Base-by-base conservation (phyloP, 2,113 vertebrate species). In the Agapornis roseicollis region DNA sequence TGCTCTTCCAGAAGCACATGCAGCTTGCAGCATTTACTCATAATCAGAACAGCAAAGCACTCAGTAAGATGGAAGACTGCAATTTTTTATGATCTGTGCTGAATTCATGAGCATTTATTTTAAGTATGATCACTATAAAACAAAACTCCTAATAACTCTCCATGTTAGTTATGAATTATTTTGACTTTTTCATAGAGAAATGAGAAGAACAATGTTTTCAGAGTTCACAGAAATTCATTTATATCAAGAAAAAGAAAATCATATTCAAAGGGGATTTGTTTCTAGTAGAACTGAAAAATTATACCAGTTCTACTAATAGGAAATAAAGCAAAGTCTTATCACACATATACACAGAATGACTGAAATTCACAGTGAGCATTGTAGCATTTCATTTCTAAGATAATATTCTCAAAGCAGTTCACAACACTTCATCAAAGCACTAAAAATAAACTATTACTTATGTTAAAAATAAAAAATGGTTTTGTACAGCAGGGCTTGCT, bases 281-380 rank as follows among this genome's bases (percentile, higher is more conserved):
- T 89, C 78, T 22, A 91, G 22, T 22, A 79, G 50, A 70, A 90
- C 52, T 81, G 66, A 92, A 89, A 87, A 87, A 81, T 84, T 70
- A 87, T 52, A 80, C 22, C 3, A 12, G 58, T 63, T 63, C 17
- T 58, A 42, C 71, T 85, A 85, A 83, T 29, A 82, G 66, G 25
- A 90, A 78, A 50, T 37, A 85, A 82, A 46, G 19, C 1, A 5
- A 89, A 74, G 61, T 69, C 70, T 92, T 91, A 86, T 44, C n/a
- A 88, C 18, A 53, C 16, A 50, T 13, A 69, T 8, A 63, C 41
- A 85, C 27, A 58, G 70, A 77, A 80, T 58, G 25, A 73, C 47
- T 83, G 37, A 95, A 95, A 94, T 70, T 93, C 74, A 80, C 52
- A 84, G 11, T 76, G 10, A 94, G 33, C 37, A 89, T 5, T 70